Evolutionary conservation across 2,797 vertebrate species (phyloP), one percentile per base, ranked within the genome.

Genomic region (Poeciliopsis turneri): DNA sequence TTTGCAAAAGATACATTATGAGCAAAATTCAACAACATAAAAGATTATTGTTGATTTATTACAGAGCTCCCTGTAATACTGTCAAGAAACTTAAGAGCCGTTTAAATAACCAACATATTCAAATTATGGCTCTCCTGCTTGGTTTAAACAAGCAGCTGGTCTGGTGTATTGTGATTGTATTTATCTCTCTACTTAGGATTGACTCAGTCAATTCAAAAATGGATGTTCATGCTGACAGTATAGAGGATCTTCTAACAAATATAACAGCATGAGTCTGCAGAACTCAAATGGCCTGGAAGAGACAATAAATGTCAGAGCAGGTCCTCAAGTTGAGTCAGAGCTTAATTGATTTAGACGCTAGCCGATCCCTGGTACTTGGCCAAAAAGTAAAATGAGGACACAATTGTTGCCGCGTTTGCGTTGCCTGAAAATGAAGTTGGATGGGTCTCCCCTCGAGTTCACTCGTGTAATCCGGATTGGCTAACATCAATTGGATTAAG

Each of bases 401-500:
- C 16, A 64, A 41, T 16, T 33, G 1, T 57, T 43, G 53, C 39
- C 6, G 15, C 7, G 53, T 30, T 28, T 75, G 30, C 7, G 10
- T 33, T 75, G 30, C 18, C 15, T 64, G 28, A 18, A 75, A 59
- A 43, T 39, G 25, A 3, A 2, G 13, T 28, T 30, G 28, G 15
- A 33, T 13, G 41, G 36, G 74, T 64, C 45, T 75, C 18, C 74
- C 74, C 4, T 33, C 16, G 28, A 8, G 43, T 73, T 73, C 11
- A 33, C 15, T 20, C 55, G 23, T 46, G 57, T 47, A 25, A 36
- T 64, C 55, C 30, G 3, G 25, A 33, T 33, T 61, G 43, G 43
- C 23, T 33, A 28, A 46, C 57, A 33, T 47, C 28, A 64, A 75
- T 75, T 47, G 57, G 74, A 75, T 75, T 64, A 64, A 4, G 18